Evolutionary conservation across 2,888 invertebrate genomes (phyloP), one percentile per base, ranked within the genome.

Genomic region (Abscondita cerata): DNA sequence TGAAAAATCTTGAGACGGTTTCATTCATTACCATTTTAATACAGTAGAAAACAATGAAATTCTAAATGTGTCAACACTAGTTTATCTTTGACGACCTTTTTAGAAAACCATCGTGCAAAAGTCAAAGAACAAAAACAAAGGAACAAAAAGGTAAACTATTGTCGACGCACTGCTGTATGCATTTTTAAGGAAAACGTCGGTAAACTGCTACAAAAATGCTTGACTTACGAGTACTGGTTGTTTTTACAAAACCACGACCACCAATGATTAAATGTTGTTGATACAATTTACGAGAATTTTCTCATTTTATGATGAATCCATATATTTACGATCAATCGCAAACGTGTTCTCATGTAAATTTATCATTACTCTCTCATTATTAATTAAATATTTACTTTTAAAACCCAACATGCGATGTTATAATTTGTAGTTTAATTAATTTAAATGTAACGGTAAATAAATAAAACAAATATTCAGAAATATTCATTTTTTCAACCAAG

Each of bases 121-220:
- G 59, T 47, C 51, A 50, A 54, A 34, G 58, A n/a, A 48, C 38
- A 52, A 63, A 59, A 63, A 63, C 54, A 63, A 48, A 57, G n/a
- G 64, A 67, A 58, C 67, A 70, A 72, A 72, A 72, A 70, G 65
- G 66, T 64, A 65, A 72, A 73, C 73, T 72, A 74, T 74, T 74
- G 73, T 72, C 72, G 72, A 71, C 71, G 67, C 67, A 67, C 61
- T 64, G 64, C 68, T 70, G 70, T 69, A 68, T 66, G 64, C 67
- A 74, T 74, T 71, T 73, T 71, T 71, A 72, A 69, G 65, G 59
- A 60, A 72, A 72, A 72, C 70, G 66, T 67, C 70, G 67, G 65
- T 68, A 68, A 70, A 70, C 66, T 59, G 68, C 67, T 65, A 65
- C 68, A 73, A 73, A 72, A 72, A 73, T 73, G 67, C 52, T 67